Evolutionary conservation across 2,888 invertebrate species (phyloP), one percentile per base, ranked within the genome.

Genomic region (Drosophila atripex): DNA sequence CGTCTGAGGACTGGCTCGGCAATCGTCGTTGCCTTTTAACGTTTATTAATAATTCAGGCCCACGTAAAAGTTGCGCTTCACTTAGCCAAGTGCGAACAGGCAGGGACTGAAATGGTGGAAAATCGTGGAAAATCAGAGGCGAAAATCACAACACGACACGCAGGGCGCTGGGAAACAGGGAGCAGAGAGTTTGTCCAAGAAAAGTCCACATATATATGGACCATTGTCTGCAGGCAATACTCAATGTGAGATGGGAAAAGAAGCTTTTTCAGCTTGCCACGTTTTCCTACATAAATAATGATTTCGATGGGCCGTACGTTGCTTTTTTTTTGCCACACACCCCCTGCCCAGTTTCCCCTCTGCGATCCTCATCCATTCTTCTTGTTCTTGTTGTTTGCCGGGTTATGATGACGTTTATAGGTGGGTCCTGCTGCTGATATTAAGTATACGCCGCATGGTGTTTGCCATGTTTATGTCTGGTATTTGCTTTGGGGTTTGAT

Each of bases 41-140:
- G 80, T 76, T 73, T 78, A 90, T 89, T 89, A 90, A 89, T 89
- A 90, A 89, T 89, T 89, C 86, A 89, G 86, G 82, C 72, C 78
- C 78, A 86, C 84, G 82, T 87, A 80, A 86, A 82, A 79, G 79
- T 88, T 89, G 54, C 75, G 82, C 89, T 77, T 80, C 89, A 80
- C 85, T 78, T 71, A 76, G 72, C 75, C 70, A 69, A 47, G 74
- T 56, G 72, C 68, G 55, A 59, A 59, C 60, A 51, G 66, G 43
- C 56, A 64, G 51, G 35, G n/a, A 41, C 55, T 35, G 18, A 45
- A 39, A 21, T 35, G 70, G 43, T 43, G 56, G 70, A 51, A 39
- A 57, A 41, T 52, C 54, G 50, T 58, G 59, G 55, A 72, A 61
- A 66, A 59, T 72, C 61, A 59, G 50, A 59, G 56, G 53, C 52